Evolutionary conservation across 2,113 vertebrate species (phyloP), one percentile per base, ranked within the genome.

Genomic region (Aptenodytes forsteri): DNA sequence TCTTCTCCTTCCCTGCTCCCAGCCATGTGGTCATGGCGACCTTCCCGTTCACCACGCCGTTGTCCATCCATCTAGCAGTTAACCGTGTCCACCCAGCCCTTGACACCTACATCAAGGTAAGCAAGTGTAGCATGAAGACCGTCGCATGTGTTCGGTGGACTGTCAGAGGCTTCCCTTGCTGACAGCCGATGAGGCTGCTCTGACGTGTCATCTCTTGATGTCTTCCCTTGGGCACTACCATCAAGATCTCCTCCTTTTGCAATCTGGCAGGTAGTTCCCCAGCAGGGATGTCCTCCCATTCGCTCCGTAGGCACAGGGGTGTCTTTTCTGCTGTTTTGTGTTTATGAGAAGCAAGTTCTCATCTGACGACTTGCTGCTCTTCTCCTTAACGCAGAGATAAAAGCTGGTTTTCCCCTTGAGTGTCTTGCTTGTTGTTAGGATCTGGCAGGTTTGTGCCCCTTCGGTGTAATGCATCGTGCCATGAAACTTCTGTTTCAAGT

Each of bases 1-100:
- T 99, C 61, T 99, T 99, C 96, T 98, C 98, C 91, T 99, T 99
- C 93, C 99, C 99, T 4, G 98, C 99, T 91, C 98, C 99, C 83
- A 99, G 99, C 89, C 99, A 99, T 4, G 99, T 99, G 73, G 99
- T 99, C 93, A 99, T 98, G 66, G 98, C 99, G 4, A 98, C 98
- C 14, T 99, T 99, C 93, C 99, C 99, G 0, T 98, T 98, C 97
- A 98, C 98, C 56, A 99, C 98, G 0, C 94, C 97, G 0, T 64
- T 99, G 82, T 99, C 99, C 34, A 96, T 99, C 55, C 96, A 99
- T 86, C 96, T 99, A 87, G 99, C 98, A 46, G 66, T 98, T 47
- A 98, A 97, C 85, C 98, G 98, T 90, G 99, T 99, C 85, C 99
- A 99, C 92, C 98, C 99, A 76, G 98, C 97, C 54, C 98, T 99